Percentiles rank a stretch among this genome's conserved stretches.
Conservation (phyloP, 2,888 invertebrate genomes). For the Drosophila vallismaia region DNA sequence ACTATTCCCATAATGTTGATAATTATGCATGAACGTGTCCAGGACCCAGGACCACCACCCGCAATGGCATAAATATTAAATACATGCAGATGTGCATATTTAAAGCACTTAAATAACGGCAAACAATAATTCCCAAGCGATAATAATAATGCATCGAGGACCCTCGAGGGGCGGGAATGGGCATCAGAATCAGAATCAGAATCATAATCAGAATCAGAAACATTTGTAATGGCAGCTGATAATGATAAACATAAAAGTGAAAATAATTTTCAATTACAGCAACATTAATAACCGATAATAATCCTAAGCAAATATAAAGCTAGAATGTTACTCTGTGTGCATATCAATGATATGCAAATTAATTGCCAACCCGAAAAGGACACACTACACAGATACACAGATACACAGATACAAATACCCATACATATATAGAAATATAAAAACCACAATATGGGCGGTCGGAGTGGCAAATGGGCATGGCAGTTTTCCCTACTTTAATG, state of each 20-base stretch:
- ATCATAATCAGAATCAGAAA: not conserved
- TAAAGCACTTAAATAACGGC: conserved; percentile 67
- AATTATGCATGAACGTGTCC: conserved; percentile 42
- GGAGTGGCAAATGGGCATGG: conserved; percentile 12
- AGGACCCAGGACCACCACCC: not conserved
- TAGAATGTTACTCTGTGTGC: conserved; percentile 51
- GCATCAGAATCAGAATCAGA: not conserved
- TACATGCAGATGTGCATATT: conserved; percentile 34
- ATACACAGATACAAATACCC: conserved; percentile 3
- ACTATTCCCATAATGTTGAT: conserved; percentile 39
- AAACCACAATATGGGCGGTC: conserved; percentile 55
- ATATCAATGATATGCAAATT: conserved; percentile 78
- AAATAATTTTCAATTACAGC: conserved; percentile 80
- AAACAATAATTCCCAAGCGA: conserved; percentile 77
- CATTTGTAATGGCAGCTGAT: conserved; percentile 49
- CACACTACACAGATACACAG: conserved; percentile 1
- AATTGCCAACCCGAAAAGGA: conserved; percentile 66
- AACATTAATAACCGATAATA: conserved; percentile 80
- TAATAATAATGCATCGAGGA: conserved; percentile 43
- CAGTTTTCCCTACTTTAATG: conserved; percentile 36
- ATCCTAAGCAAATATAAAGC: conserved; percentile 73
- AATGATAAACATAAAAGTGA: conserved; percentile 74
- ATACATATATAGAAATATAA: conserved; percentile 46
- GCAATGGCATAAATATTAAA: conserved; percentile 64
- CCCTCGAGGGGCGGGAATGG: conserved; percentile 9